Evolutionary conservation across 2,797 vertebrate species (phyloP).

Genomic region (Clangula hyemalis): DNA sequence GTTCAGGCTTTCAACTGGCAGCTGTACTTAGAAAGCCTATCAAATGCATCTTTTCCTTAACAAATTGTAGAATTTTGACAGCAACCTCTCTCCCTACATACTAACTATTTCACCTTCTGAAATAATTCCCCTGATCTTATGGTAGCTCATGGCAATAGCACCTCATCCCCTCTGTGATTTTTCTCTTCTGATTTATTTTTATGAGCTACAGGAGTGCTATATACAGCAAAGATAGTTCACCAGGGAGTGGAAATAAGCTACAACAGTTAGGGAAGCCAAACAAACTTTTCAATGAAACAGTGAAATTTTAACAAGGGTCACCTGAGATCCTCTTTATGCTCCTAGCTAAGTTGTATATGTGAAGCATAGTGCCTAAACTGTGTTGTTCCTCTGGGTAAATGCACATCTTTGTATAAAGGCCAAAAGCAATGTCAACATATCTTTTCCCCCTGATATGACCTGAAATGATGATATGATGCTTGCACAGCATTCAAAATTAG

Average conservation of each 20-base stretch:
- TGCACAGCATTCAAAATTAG: constrained; percentile 23
- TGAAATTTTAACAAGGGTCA: not conserved
- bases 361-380: not conserved
- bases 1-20: not conserved
- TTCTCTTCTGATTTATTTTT: not conserved
- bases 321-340: not conserved
- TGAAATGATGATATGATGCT: constrained; percentile 23
- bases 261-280: not conserved
- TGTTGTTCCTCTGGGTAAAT: not conserved
- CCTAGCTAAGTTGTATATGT: not conserved
- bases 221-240: not conserved
- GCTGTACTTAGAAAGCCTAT: not conserved
- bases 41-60: not conserved
- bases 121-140: not conserved
- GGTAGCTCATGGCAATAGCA: not conserved
- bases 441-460: not conserved
- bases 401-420: not conserved
- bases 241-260: not conserved
- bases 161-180: not conserved
- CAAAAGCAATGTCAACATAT: not conserved
- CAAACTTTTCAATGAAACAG: not conserved
- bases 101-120: not conserved
- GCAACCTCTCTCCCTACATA: not conserved
- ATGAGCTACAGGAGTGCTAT: not conserved
- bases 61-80: not conserved